phyloP scores from a whole-genome alignment of 2,113 vertebrate species.

The Sceloporus undulatus region DNA sequence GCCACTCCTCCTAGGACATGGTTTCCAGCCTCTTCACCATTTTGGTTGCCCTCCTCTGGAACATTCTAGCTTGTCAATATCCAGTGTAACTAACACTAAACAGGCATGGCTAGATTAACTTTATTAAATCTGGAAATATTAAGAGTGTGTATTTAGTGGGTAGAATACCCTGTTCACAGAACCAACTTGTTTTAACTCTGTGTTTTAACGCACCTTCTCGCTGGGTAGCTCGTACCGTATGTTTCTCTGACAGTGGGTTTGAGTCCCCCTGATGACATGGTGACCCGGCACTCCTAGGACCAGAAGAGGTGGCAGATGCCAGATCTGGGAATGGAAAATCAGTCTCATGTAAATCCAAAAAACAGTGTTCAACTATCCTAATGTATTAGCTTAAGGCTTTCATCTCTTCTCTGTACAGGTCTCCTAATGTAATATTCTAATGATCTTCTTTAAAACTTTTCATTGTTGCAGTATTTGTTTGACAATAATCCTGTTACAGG shows the following conservation, averaged over 20 bases:
- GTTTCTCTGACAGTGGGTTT: conserved; percentile 81
- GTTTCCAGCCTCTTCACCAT: no score
- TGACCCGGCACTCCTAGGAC: conserved; percentile 83
- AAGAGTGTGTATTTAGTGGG: neutral
- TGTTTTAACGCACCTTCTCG: conserved; percentile 87
- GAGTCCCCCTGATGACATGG: conserved; percentile 88
- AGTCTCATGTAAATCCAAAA: neutral
- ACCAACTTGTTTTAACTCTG: neutral
- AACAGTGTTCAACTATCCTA: neutral
- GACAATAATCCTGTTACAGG: neutral
- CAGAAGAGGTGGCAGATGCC: conserved; percentile 78
- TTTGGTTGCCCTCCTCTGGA: no score
- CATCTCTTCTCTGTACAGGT: neutral
- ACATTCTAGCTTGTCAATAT: no score
- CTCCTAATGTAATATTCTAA: neutral
- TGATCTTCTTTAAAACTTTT: neutral
- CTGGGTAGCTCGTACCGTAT: conserved; percentile 83
- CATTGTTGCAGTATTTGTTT: neutral
- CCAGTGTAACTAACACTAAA: neutral
- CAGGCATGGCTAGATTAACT: neutral
- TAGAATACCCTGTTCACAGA: neutral
- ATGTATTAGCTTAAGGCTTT: neutral
- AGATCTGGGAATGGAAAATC: conserved; percentile 73
- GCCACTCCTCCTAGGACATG: neutral
- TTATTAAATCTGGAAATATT: neutral